Evolutionary conservation across 1,140 invertebrate species (phyloP).

Genomic region (Megathymus violae): DNA sequence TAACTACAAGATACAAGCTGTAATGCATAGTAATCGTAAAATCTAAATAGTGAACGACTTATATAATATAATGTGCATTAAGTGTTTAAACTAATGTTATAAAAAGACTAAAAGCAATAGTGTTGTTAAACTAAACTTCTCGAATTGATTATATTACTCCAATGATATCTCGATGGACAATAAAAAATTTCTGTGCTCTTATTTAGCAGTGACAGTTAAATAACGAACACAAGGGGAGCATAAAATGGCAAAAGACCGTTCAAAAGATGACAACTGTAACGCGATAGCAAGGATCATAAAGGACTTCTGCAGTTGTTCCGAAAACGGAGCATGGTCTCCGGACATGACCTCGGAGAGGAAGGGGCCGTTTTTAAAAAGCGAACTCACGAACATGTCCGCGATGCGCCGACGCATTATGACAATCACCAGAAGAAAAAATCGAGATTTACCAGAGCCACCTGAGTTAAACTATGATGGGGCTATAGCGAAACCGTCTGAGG

Average conservation of each 20-base stretch:
- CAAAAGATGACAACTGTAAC: constrained; percentile 69
- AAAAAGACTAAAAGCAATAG: no score
- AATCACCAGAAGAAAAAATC: constrained; percentile 64
- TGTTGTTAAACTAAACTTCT: constrained; percentile 20
- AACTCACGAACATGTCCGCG: constrained; percentile 76
- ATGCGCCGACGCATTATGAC: constrained; percentile 72
- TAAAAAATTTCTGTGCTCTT: constrained; percentile 60
- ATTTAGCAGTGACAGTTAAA: constrained; percentile 67
- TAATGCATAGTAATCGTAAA: no score
- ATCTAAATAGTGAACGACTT: no score
- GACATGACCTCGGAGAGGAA: constrained; percentile 76
- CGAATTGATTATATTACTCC: constrained; percentile 1
- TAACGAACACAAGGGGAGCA: constrained; percentile 55
- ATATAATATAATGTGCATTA: no score
- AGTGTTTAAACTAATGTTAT: neutral
- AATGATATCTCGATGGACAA: constrained; percentile 16
- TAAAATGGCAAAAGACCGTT: constrained; percentile 69
- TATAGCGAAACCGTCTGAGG: constrained; percentile 58
- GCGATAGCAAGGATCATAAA: constrained; percentile 76
- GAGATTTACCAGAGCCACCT: constrained; percentile 51
- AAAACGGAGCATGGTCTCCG: constrained; percentile 80
- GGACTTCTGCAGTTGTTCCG: constrained; percentile 80
- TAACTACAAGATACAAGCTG: no score
- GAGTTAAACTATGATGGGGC: constrained; percentile 49
- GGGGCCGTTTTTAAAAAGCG: constrained; percentile 71